Evolutionary conservation across 2,797 vertebrate species (phyloP).

Genomic region (Chelon auratus): DNA sequence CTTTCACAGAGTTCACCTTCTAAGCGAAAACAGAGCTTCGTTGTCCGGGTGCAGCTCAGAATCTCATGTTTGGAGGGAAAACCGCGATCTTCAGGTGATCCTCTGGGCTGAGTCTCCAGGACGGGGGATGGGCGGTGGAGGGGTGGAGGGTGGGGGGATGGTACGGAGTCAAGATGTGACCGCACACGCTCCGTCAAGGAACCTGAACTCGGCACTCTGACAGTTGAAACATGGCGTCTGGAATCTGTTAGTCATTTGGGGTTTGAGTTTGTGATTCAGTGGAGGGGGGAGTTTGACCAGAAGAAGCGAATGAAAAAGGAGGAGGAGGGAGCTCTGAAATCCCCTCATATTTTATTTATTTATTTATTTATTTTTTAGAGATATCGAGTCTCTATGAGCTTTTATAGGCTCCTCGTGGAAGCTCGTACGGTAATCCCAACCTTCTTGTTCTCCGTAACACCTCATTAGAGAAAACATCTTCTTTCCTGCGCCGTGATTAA

Average conservation of each 20-base stretch:
- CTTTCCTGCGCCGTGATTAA: slow-evolving; percentile 40
- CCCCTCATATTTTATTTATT: slow-evolving; percentile 13
- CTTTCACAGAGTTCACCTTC: slow-evolving; percentile 52
- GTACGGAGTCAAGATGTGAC: slow-evolving; percentile 64
- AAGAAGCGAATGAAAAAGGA: slow-evolving; percentile 47
- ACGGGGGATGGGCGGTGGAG: slow-evolving; percentile 38
- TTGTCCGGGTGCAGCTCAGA: slow-evolving; percentile 28
- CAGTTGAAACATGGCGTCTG: slow-evolving; percentile 70
- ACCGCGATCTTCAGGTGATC: slow-evolving; percentile 44
- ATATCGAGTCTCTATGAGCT: slow-evolving; percentile 41
- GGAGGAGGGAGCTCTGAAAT: slow-evolving; percentile 56
- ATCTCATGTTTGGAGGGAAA: slow-evolving; percentile 26
- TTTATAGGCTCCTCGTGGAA: slow-evolving; percentile 52
- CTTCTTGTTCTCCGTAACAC: slow-evolving; percentile 25
- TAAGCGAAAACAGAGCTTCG: slow-evolving; percentile 34
- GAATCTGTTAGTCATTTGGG: slow-evolving; percentile 81
- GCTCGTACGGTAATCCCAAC: slow-evolving; percentile 29
- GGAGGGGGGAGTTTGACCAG: slow-evolving; percentile 61
- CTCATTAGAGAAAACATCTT: slow-evolving; percentile 24
- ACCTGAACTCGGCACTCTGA: slow-evolving; percentile 65
- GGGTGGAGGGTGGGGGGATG: slow-evolving; percentile 55
- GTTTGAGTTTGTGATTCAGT: slow-evolving; percentile 69
- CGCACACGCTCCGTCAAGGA: slow-evolving; percentile 69
- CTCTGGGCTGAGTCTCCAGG: slow-evolving; percentile 52
- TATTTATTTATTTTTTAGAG: slow-evolving; percentile 32